phyloP scores from a whole-genome alignment of 2,888 invertebrate species.

The Xylophagus ater region DNA sequence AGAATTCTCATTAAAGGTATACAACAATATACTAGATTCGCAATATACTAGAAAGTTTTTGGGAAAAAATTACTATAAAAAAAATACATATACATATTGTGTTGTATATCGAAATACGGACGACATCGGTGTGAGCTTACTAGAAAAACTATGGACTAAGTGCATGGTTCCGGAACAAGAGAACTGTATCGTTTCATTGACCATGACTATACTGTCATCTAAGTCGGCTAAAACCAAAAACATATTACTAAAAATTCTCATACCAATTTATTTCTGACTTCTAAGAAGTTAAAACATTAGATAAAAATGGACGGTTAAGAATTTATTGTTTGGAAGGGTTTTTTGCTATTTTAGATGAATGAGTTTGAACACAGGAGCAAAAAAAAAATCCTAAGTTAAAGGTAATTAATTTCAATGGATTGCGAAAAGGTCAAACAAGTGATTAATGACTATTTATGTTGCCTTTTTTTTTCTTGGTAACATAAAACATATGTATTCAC shows the following conservation, averaged over 20 bases:
- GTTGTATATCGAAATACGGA: conserved; percentile 8
- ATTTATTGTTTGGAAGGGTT: conserved; percentile 12
- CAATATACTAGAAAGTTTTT: no score
- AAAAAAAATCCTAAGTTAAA: no score
- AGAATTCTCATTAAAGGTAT: conserved; percentile 12
- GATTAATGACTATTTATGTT: no score
- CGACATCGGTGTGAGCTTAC: conserved; percentile 8
- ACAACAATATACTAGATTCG: neutral
- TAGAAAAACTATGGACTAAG: neutral
- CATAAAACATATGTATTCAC: no score
- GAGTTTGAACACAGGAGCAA: no score
- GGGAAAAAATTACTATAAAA: neutral
- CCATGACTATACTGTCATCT: no score
- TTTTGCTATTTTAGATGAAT: no score
- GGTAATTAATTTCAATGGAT: no score
- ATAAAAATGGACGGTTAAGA: conserved; percentile 1
- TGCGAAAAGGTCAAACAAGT: no score
- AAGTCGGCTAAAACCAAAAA: no score
- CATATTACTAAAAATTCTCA: no score
- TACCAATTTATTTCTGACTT: conserved; percentile 3
- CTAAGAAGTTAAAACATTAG: neutral
- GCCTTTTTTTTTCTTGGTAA: no score
- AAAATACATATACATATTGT: conserved; percentile 3
- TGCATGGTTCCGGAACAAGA: conserved; percentile 16
- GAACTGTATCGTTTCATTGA: conserved; percentile 15